A percentile compares a stretch with the other conserved stretches of the same genome.
Evolutionary conservation across 2,888 invertebrate genomes (phyloP).

Genomic region (Diplolepis rosae): DNA sequence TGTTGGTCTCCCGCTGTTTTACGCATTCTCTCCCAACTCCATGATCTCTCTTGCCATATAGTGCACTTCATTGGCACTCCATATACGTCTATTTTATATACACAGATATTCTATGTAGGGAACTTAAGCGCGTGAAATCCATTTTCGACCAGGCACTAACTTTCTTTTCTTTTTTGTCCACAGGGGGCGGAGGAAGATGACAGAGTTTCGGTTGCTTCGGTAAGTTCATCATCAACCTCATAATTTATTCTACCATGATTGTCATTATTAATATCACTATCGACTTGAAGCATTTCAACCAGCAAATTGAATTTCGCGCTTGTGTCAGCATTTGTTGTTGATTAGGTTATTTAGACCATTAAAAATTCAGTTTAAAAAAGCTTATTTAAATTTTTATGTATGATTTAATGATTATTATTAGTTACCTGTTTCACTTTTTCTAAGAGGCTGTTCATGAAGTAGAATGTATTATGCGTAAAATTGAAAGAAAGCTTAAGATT

Average conservation of each 20-base stretch:
- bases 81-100: constrained; percentile 12
- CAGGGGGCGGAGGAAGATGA: constrained; percentile 85
- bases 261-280: constrained; percentile 18
- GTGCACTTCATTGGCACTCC: constrained; percentile 42
- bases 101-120: constrained; percentile 31
- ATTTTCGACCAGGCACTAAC: constrained; percentile 52
- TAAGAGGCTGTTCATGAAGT: too few species aligned
- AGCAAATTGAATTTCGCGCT: constrained; percentile 27
- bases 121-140: constrained; percentile 54
- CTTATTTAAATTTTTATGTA: background rate
- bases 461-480: too few species aligned
- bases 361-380: background rate
- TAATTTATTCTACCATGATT: constrained; percentile 29
- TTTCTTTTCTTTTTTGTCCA: constrained; percentile 71
- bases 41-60: constrained; percentile 42
- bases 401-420: too few species aligned
- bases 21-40: constrained; percentile 58
- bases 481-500: too few species aligned
- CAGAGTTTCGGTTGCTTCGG: constrained; percentile 81
- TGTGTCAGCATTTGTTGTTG: background rate
- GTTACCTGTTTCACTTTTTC: background rate
- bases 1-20: constrained; percentile 63
- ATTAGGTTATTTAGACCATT: background rate
- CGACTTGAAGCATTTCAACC: constrained; percentile 13
- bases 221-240: constrained; percentile 75